Evolutionary conservation across 2,113 vertebrate species (phyloP), one percentile per base, ranked within the genome.

Genomic region (Phainopepla nitens): DNA sequence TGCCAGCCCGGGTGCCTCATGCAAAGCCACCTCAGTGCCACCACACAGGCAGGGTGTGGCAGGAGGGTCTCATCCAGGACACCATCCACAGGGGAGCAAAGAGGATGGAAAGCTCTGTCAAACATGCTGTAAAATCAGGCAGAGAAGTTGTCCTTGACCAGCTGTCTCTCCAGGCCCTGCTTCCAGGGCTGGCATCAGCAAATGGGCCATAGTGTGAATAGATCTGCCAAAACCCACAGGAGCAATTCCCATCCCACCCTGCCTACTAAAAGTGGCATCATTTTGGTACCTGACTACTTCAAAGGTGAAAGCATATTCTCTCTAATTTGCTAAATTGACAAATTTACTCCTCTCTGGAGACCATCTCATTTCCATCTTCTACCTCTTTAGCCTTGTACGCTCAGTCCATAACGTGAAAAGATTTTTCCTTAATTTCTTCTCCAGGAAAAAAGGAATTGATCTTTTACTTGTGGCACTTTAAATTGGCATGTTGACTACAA

Each of bases 1-100:
- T 3, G 1, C 33, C 65, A 36, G 0, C 15, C 9, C 10, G 0
- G 8, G 28, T 2, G 10, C 14, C 2, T 29, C 11, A 0, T 0
- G 3, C 24, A 13, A 20, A 47, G 54, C 11, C 72, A 12, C 22
- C 0, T 6, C 0, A 0, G 33, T 16, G 51, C 14, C 64, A 51
- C 21, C 3, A 0, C 0, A 0, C 42, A 28, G 54, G 44, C 23
- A 15, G 21, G 0, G 1, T 4, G 54, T 14, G 60, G 60, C 57
- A 57, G 75, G 35, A 39, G 1, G 24, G 16, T 5, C 31, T 31
- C 72, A 5, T 0, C 39, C 9, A 80, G 90, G 50, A 42, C 5
- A 1, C 6, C 2, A 0, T 4, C 18, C 35, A 2, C 36, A 47
- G 69, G 50, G 68, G 2, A 14, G 62, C 19, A 36, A 24, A 87